These are phyloP conservation scores for Melinaea marsaeus DNA, from an alignment of 2,888 invertebrate genomes.

Conservation along the genomic window DNA sequence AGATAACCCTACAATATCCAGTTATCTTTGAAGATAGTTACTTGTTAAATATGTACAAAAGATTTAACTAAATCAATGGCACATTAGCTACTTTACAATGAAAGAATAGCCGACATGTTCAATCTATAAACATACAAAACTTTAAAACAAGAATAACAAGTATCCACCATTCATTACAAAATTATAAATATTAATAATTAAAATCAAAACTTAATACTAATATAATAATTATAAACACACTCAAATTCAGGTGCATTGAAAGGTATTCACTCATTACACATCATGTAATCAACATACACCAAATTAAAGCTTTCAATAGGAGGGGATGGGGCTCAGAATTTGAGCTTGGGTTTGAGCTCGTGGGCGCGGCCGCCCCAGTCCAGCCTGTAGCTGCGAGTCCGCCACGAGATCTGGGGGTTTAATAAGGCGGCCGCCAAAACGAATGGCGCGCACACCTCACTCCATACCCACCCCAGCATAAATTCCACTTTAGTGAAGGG, in stretches of 20 bases:
- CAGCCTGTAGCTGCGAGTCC: constrained; percentile 92
- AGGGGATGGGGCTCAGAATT: constrained; percentile 70
- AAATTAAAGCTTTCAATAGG: constrained; percentile 67
- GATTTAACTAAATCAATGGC: constrained; percentile 29
- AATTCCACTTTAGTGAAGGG: constrained; percentile 97
- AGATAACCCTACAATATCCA: background rate
- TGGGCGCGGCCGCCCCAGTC: constrained; percentile 98
- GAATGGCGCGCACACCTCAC: constrained; percentile 93
- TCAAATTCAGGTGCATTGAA: constrained; percentile 39
- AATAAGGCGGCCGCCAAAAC: constrained; percentile 91
- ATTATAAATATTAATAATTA: constrained; percentile 55
- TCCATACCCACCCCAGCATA: constrained; percentile 95
- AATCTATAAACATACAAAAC: constrained; percentile 59
- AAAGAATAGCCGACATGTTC: constrained; percentile 38
- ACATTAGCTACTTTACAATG: constrained; percentile 34
- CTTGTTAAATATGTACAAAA: constrained; percentile 21
- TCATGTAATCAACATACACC: constrained; percentile 45
- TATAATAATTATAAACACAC: constrained; percentile 46
- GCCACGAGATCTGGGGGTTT: constrained; percentile 94
- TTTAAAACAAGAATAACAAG: constrained; percentile 69
- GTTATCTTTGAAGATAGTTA: constrained; percentile 10
- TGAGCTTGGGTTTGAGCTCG: constrained; percentile 87
- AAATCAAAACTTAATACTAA: constrained; percentile 63
- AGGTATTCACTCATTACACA: constrained; percentile 32
- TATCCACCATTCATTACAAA: constrained; percentile 47